Evolutionary conservation across 1,140 invertebrate genomes (phyloP).

Genomic region (Pissodes strobi): DNA sequence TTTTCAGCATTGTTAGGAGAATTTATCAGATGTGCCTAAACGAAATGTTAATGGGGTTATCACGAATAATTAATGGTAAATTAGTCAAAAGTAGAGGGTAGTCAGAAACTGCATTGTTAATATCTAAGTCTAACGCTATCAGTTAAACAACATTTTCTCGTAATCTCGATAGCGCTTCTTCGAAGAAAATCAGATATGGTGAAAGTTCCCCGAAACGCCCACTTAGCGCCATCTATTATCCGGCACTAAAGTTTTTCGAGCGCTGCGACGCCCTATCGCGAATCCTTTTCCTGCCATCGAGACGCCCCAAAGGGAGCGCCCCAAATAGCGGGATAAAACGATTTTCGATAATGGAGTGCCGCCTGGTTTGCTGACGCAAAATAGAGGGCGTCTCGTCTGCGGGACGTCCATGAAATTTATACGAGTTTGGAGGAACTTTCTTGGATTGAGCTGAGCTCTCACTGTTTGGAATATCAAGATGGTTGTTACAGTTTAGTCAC

Average conservation of each 20-base stretch:
- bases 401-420: background rate
- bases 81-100: no score
- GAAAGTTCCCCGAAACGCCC: no score
- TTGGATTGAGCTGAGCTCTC: background rate
- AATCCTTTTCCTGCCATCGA: background rate
- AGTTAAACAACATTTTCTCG: no score
- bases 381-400: background rate
- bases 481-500: background rate
- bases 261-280: background rate
- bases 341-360: slow-evolving; percentile 13
- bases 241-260: background rate
- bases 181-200: no score
- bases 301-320: background rate
- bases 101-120: no score
- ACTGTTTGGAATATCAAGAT: background rate
- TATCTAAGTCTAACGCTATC: no score
- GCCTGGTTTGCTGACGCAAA: background rate
- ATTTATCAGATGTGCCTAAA: no score
- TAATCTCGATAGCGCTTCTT: no score
- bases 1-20: no score
- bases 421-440: background rate
- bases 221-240: slow-evolving; percentile 14
- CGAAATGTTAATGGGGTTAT: no score
- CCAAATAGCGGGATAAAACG: slow-evolving; percentile 5
- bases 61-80: no score